Conservation (phyloP, 2,797 vertebrate species). For the Mareca strepera region DNA sequence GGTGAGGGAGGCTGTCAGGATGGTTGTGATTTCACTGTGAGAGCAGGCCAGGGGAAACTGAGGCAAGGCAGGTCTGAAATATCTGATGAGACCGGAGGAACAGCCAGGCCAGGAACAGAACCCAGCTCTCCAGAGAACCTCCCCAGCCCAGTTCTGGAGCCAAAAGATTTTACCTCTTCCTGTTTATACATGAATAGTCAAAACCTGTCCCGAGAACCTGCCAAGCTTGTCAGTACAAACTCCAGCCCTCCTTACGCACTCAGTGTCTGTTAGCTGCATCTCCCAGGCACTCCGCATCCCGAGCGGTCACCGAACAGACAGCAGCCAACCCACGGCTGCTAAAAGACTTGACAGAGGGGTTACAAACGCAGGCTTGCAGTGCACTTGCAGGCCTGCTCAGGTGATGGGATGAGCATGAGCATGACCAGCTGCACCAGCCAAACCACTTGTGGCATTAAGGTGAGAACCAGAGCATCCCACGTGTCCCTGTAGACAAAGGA, state of each 20-base stretch:
- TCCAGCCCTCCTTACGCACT: background rate
- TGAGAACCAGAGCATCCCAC: background rate
- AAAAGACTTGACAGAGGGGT: background rate
- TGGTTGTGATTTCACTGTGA: background rate
- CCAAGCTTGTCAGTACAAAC: constrained; percentile 13
- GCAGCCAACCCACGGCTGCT: background rate
- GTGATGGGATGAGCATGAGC: background rate
- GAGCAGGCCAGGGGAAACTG: background rate
- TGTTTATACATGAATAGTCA: background rate
- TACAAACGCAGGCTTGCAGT: background rate
- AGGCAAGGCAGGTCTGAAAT: background rate
- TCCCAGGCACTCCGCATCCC: background rate
- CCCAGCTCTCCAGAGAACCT: background rate
- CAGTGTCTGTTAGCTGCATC: background rate
- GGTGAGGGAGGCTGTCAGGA: background rate
- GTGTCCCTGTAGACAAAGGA: background rate
- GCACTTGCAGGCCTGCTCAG: background rate
- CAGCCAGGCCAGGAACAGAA: background rate
- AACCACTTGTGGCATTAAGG: background rate
- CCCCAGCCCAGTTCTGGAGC: background rate
- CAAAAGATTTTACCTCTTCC: background rate
- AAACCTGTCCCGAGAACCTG: background rate
- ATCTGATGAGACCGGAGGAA: background rate
- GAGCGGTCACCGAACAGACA: background rate
- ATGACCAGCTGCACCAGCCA: background rate